phyloP scores from a whole-genome alignment of 1,140 invertebrate species.

The Psilanteris sp. region DNA sequence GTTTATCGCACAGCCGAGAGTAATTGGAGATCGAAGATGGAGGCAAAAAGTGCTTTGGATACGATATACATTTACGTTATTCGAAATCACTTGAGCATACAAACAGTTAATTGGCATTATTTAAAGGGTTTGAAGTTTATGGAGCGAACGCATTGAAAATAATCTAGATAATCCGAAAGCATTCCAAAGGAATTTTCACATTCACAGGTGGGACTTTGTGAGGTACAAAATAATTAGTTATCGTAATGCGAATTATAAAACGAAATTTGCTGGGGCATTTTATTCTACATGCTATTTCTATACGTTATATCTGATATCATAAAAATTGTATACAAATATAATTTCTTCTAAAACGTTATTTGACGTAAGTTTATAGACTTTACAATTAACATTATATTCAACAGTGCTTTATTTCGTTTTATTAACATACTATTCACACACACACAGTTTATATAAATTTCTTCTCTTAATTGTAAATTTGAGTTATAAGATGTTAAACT shows the following conservation, averaged over 20 bases:
- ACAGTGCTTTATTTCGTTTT: conserved; percentile 42
- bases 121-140: conserved; percentile 4
- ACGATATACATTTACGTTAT: conserved; percentile 39
- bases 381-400: conserved; percentile 49
- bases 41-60: conserved; percentile 44
- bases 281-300: conserved; percentile 40
- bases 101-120: conserved; percentile 42
- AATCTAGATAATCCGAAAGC: conserved; percentile 21
- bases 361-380: conserved; percentile 47
- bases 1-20: conserved; percentile 65
- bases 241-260: conserved; percentile 3
- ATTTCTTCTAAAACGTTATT: conserved; percentile 48
- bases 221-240: background rate
- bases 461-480: conserved; percentile 42
- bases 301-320: conserved; percentile 32
- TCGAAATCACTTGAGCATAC: conserved; percentile 43
- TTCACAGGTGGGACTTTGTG: background rate
- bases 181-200: conserved; percentile 29
- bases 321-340: conserved; percentile 59
- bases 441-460: conserved; percentile 52
- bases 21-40: conserved; percentile 64
- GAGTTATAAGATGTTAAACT: conserved; percentile 13
- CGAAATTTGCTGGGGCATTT: background rate
- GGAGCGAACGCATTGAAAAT: conserved; percentile 3
- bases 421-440: conserved; percentile 56